A percentile compares a stretch with the other conserved stretches of the same genome.
These are phyloP conservation scores for Copidosoma floridanum DNA, from an alignment of 1,140 invertebrate species.

Conservation along the genomic window DNA sequence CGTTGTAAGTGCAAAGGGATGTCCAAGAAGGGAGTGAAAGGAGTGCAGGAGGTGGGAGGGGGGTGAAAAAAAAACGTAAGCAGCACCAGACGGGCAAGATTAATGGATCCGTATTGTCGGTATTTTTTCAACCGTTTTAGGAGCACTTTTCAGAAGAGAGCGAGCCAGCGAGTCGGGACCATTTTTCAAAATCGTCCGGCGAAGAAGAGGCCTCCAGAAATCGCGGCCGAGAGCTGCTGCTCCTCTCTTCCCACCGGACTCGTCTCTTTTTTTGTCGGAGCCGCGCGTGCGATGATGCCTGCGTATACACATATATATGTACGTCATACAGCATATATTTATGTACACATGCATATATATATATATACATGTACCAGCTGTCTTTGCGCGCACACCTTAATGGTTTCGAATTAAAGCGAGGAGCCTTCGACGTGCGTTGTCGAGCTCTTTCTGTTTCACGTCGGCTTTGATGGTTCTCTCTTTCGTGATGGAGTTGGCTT, in stretches of 20 bases:
- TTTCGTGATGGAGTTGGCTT: background rate
- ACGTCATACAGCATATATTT: no score
- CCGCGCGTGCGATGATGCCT: no score
- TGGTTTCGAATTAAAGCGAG: constrained; percentile 43
- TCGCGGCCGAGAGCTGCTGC: no score
- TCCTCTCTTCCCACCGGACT: no score
- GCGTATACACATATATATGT: no score
- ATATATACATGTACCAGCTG: no score
- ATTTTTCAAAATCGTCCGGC: constrained; percentile 48
- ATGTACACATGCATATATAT: no score
- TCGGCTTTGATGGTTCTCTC: background rate
- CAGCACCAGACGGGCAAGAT: constrained; percentile 37
- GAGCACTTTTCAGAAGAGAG: constrained; percentile 44
- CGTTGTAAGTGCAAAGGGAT: constrained; percentile 42
- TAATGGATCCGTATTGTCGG: constrained; percentile 47
- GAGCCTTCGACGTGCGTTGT: constrained; percentile 1
- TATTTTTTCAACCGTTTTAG: constrained; percentile 47
- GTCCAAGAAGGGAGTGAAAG: constrained; percentile 24
- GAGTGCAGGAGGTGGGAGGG: background rate
- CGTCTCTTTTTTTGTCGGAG: constrained; percentile 11
- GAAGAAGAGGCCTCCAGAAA: constrained; percentile 34
- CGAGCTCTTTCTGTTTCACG: background rate
- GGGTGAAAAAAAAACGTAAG: no score
- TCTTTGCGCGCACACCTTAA: constrained; percentile 30
- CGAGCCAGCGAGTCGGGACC: constrained; percentile 21